phyloP scores from a whole-genome alignment of 2,113 vertebrate genomes.

The Paraplagusia blochii region DNA sequence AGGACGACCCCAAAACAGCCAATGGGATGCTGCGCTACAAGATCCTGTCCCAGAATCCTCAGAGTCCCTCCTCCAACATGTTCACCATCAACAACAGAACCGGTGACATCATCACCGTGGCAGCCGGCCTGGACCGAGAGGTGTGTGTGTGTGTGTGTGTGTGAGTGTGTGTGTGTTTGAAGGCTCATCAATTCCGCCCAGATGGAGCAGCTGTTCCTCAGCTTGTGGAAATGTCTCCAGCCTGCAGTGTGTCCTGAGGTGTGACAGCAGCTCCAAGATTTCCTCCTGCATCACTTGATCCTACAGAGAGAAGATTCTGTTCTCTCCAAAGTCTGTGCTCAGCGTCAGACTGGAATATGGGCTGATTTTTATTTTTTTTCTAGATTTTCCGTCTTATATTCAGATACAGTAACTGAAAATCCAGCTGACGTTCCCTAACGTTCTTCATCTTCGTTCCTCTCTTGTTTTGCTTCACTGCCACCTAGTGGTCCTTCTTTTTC shows the following conservation, averaged over 20 bases:
- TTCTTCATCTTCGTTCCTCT: no score
- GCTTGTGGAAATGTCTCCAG: conserved; percentile 19
- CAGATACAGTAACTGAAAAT: no score
- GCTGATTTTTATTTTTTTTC: not conserved
- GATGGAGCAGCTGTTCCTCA: conserved; percentile 34
- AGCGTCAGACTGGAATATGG: not conserved
- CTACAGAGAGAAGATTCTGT: not conserved
- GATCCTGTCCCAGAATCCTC: conserved; percentile 94
- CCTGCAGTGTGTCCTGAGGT: conserved; percentile 13
- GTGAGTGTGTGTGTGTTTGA: not conserved
- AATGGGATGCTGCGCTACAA: conserved; percentile 96
- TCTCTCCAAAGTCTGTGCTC: not conserved
- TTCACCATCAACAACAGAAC: conserved; percentile 99
- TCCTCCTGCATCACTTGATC: conserved; percentile 2
- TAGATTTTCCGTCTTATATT: no score
- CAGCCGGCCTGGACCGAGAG: conserved; percentile 96
- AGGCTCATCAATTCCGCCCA: conserved; percentile 6
- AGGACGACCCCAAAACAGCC: conserved; percentile 88
- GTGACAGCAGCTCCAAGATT: conserved; percentile 8
- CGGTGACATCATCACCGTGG: conserved; percentile 95
- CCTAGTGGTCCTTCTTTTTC: no score
- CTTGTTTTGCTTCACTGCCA: no score
- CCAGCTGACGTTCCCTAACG: no score
- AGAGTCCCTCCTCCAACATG: conserved; percentile 91
- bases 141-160: conserved; percentile 76